Conservation (phyloP, 30 jellyfish, hydroid and myxozoan genomes). For the Nemopilema nomurai region DNA sequence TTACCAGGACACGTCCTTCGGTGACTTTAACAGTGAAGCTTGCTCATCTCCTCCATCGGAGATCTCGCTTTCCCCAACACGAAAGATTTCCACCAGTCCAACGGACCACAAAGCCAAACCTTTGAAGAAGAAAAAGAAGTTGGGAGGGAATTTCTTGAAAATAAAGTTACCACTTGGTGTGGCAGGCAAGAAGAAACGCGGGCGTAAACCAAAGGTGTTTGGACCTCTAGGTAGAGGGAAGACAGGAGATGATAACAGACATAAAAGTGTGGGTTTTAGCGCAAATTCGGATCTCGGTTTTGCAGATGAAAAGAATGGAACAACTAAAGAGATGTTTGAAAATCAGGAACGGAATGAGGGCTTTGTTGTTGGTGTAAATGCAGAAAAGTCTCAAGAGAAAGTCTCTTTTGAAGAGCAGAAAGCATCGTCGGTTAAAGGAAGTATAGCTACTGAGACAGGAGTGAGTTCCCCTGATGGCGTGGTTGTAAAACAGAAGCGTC, state of each 20-base stretch:
- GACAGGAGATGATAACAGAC: background rate
- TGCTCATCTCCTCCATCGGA: background rate
- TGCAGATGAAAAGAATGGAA: background rate
- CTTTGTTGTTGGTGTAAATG: background rate
- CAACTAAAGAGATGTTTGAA: background rate
- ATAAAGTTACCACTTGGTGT: constrained; percentile 10
- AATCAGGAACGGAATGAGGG: background rate
- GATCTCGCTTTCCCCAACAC: background rate
- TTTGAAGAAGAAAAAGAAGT: constrained; percentile 15
- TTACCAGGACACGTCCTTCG: background rate
- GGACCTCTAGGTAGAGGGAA: background rate
- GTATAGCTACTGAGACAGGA: background rate
- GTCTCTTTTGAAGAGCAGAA: background rate
- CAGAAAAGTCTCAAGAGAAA: background rate
- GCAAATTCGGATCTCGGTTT: background rate
- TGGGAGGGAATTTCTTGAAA: constrained; percentile 12
- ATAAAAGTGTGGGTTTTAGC: background rate
- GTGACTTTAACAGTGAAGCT: background rate
- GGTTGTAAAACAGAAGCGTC: background rate
- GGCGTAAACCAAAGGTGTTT: background rate
- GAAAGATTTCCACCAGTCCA: background rate
- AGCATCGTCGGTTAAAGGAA: background rate
- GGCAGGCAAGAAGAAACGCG: background rate
- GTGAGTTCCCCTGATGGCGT: background rate
- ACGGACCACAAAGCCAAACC: background rate